These are phyloP conservation scores for Tipula helvola DNA, from an alignment of 2,888 invertebrate genomes.

Conservation along the genomic window DNA sequence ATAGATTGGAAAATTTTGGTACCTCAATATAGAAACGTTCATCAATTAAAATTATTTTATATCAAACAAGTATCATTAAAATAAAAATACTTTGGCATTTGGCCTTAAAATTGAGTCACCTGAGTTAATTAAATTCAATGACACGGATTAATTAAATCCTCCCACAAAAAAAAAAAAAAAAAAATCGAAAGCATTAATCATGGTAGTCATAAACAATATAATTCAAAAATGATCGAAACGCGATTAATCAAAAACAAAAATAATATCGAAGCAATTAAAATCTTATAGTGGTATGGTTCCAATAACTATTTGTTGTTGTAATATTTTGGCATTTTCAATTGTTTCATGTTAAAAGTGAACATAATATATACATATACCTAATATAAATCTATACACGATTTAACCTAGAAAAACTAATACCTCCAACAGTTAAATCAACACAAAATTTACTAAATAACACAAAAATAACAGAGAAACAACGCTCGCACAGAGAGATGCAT, in stretches of 20 bases:
- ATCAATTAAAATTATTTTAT: no score
- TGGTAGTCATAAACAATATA: neutral
- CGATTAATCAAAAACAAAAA: neutral
- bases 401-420: neutral
- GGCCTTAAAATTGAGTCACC: neutral
- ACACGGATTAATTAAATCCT: neutral
- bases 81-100: no score
- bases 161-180: neutral
- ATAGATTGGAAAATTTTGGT: no score
- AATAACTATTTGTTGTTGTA: neutral
- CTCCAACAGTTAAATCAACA: neutral
- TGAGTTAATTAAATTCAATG: neutral
- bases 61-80: no score
- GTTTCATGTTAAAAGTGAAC: neutral
- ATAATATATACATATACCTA: neutral
- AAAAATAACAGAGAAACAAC: neutral
- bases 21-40: no score
- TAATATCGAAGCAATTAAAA: neutral
- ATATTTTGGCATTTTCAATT: neutral
- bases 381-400: neutral
- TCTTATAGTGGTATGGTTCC: neutral
- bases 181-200: neutral
- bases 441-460: neutral
- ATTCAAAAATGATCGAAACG: neutral
- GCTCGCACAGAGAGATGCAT: neutral